Evolutionary conservation across 1,140 invertebrate genomes (phyloP), one percentile per base, ranked within the genome.

Genomic region (Brachionus rotundiformis): DNA sequence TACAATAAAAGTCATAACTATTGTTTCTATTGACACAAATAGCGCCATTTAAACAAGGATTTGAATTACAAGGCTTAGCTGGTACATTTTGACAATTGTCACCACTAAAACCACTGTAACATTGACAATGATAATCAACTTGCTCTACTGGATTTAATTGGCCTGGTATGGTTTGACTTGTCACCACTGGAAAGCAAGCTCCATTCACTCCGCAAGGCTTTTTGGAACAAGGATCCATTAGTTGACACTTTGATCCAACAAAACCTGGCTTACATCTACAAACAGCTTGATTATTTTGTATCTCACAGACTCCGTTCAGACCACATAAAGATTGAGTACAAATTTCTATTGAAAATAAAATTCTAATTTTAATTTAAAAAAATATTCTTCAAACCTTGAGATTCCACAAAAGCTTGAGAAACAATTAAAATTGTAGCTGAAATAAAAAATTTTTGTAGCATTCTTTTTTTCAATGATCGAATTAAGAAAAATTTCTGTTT

Each of bases 81-180:
- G 76, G 76, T 0, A 16, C 47, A 63, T 54, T 79, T 63, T 79
- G 47, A 27, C 76, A 79, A 63, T 79, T 59, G 7, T 59, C 76
- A 7, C 76, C 76, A 27, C n/a, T 29, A 59, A 79, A 79, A n/a
- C 76, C 76, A 41, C 76, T 79, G 33, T 79, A 79, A 25, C 76
- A 79, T 79, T 79, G 76, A n/a, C 76, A 79, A 63, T 79, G 76
- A 63, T 59, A 79, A 63, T 13, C 27, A 39, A 41, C 47, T 63
- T 79, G 76, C 16, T 79, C 76, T 27, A 79, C n/a, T n/a, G 59
- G 59, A 44, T 73, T 73, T 2, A 63, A 13, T 41, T 79, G 76
- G 13, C 76, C 76, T 25, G 76, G 76, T 25, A 59, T 33, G 33
- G 11, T 79, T 33, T 59, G 76, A 31, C 10, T 59, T 29, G 23